Evolutionary conservation across 2,113 vertebrate genomes (phyloP), one percentile per base, ranked within the genome.

Genomic region (Drymodes brunneopygia): DNA sequence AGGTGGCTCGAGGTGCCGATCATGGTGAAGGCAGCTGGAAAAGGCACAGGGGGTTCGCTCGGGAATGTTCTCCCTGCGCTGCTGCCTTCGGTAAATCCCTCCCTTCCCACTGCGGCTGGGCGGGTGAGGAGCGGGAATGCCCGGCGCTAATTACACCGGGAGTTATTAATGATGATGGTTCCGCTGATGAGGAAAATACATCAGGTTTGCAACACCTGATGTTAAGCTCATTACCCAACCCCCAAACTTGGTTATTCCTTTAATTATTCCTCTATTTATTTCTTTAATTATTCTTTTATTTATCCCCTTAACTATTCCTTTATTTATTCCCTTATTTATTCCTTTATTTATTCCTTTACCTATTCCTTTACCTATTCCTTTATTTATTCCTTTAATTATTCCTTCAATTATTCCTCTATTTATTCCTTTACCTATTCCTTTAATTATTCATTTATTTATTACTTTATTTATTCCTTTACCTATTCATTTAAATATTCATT

Each of bases 1-100:
- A 99, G 94, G 51, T 99, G 99, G 95, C 99, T 99, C 95, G 99
- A 99, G 3, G 99, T 99, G 93, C 99, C 99, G 29, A 99, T 99
- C 99, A 99, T 99, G 91, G 99, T 99, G 98, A 99, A 99, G 80
- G 99, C 99, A 17, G 99, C 99, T 99, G 98, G 9, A 95, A 96
- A 79, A 81, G 31, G 96, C 56, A 93, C 90, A 13, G 12, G 42
- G 42, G 12, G 11, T 38, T 44, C 7, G 28, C 66, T 53, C 9
- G 70, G 75, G 51, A 75, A 24, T 22, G 22, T 24, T 22, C 10
- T 18, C 19, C 78, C 73, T 6, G 48, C 19, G 50, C 56, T 73
- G 73, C 21, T 31, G 20, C 42, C 50, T 78, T 24, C 57, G 3
- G 58, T 2, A 4, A 15, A 83, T 80, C n/a, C 33, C 48, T 56